Conservation (phyloP, 2,888 invertebrate genomes). For the Xestia c-nigrum region DNA sequence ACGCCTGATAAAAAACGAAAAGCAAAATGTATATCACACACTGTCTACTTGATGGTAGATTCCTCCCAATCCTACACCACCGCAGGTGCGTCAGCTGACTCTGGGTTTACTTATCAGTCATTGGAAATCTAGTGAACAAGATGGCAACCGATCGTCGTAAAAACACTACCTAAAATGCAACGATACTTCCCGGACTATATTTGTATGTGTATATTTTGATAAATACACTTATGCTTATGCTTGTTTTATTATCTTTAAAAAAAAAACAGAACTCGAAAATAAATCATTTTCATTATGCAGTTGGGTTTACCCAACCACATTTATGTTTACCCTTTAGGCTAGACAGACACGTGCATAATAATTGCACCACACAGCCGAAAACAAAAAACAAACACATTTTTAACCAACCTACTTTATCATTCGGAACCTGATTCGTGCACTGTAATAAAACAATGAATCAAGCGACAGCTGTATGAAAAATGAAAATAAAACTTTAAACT, state of each 20-base stretch:
- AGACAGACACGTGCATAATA: constrained; percentile 7
- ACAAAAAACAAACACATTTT: constrained; percentile 28
- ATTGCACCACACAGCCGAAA: constrained; percentile 27
- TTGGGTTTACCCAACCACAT: constrained; percentile 30
- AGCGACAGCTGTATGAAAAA: neutral
- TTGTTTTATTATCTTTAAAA: neutral
- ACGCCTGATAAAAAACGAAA: no score
- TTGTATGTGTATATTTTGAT: neutral
- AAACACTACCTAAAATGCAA: no score
- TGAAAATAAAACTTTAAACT: neutral
- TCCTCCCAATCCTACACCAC: no score
- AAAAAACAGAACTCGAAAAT: neutral
- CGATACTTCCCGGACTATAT: no score
- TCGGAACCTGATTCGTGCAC: constrained; percentile 14
- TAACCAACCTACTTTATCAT: constrained; percentile 35
- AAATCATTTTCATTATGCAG: neutral
- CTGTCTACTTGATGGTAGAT: no score
- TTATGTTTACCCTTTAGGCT: constrained; percentile 6
- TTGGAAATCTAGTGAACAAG: no score
- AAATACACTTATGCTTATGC: neutral
- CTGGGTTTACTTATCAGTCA: no score
- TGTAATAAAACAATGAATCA: neutral
- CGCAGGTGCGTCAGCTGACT: no score
- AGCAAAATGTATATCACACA: no score
- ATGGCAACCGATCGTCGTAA: no score